Evolutionary conservation across 1,140 invertebrate genomes (phyloP).

Genomic region (Apis cerana): DNA sequence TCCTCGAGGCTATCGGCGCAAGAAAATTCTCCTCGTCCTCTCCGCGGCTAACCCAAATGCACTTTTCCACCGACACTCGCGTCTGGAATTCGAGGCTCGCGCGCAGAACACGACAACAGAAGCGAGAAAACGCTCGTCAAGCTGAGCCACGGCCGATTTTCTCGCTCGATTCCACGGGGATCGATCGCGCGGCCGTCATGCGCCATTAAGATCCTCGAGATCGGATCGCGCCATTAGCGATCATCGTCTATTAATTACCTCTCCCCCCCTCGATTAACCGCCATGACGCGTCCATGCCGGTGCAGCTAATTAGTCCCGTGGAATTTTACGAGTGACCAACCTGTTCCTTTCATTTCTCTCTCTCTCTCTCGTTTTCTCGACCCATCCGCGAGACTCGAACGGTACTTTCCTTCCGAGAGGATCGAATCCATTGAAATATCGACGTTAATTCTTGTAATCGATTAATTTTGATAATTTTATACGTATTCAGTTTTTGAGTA

Average conservation of each 20-base stretch:
- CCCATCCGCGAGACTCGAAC: constrained; percentile 22
- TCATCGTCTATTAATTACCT: constrained; percentile 67
- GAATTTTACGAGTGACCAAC: constrained; percentile 64
- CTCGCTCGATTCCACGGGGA: constrained; percentile 15
- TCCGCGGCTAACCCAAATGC: not conserved
- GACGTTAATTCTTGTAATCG: too few species aligned
- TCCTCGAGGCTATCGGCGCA: too few species aligned
- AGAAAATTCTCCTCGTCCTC: constrained; percentile 7
- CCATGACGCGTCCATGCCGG: constrained; percentile 39
- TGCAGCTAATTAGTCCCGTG: constrained; percentile 59
- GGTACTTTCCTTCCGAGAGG: constrained; percentile 38
- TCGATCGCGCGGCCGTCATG: constrained; percentile 41
- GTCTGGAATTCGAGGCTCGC: not conserved
- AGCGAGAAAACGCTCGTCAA: not conserved
- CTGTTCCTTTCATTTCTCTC: not conserved
- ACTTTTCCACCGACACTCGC: not conserved
- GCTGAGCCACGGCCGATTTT: not conserved
- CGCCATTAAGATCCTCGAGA: constrained; percentile 60
- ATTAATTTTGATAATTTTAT: too few species aligned
- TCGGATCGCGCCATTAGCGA: constrained; percentile 62
- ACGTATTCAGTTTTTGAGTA: too few species aligned
- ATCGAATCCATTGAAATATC: constrained; percentile 53
- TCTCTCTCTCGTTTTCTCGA: too few species aligned
- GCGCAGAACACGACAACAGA: not conserved
- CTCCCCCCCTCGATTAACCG: constrained; percentile 53